Percentiles rank a stretch among this genome's conserved stretches.
Conservation (phyloP, 2,888 invertebrate genomes). For the Orthosia gracilis region DNA sequence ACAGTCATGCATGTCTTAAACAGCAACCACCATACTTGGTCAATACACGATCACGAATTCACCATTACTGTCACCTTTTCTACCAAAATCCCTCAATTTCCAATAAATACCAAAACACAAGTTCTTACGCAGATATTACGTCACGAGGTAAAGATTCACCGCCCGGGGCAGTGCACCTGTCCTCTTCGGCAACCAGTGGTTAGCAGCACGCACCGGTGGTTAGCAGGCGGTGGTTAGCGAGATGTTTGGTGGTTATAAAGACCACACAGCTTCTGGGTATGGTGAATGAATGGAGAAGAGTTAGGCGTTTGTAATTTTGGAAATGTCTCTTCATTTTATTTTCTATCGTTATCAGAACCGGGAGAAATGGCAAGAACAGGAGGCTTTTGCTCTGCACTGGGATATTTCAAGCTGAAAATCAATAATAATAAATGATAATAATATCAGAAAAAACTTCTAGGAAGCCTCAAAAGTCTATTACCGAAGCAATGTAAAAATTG, state of each 20-base stretch:
- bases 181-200: slow-evolving; percentile 11
- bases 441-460: background rate
- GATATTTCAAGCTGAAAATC: no score
- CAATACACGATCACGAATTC: background rate
- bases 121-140: slow-evolving; percentile 14
- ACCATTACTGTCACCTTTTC: background rate
- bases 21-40: background rate
- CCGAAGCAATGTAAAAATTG: slow-evolving; percentile 8
- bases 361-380: no score
- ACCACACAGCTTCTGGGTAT: slow-evolving; percentile 43
- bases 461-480: background rate
- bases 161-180: slow-evolving; percentile 58
- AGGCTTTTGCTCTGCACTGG: no score
- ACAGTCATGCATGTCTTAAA: no score
- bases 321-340: background rate
- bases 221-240: slow-evolving; percentile 8
- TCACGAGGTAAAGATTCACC: slow-evolving; percentile 22
- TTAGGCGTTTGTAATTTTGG: background rate
- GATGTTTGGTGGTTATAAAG: slow-evolving; percentile 21
- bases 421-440: no score
- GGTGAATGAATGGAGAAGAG: background rate
- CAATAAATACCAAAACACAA: background rate
- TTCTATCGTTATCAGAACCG: background rate
- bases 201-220: slow-evolving; percentile 53
- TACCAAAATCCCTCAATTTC: background rate